Evolutionary conservation across 64 coral and sea anemone genomes (phyloP), one percentile per base, ranked within the genome.

Genomic region (Platygyra sinensis): DNA sequence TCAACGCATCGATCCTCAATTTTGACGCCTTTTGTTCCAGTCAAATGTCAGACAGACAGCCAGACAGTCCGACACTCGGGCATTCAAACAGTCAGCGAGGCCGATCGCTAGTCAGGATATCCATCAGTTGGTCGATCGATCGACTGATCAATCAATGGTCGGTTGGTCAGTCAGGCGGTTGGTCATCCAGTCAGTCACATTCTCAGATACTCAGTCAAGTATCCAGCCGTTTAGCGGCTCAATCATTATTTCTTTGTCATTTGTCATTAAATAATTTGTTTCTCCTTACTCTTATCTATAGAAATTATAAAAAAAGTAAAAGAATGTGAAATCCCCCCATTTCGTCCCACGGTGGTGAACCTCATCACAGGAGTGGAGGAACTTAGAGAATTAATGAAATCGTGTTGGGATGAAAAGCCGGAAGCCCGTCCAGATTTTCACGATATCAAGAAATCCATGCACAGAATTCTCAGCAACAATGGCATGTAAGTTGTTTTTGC

Each of bases 391-490:
- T 46, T 99, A 46, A 95, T 95, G 90, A 99, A 99, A 74, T 82
- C 78, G 62, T 93, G 94, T 74, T 99, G 96, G 96, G 86, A 80
- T 12, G 96, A 99, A 73, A 82, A 90, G 13, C 91, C 91, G 6
- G 94, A 99, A 27, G 32, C 71, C 19, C 89, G 96, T 33, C 96
- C 94, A 49, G 88, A 93, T 22, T 99, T 99, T 51, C 64, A 90
- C 50, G 96, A 99, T 52, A 95, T 99, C 75, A 99, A 89, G 83
- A 99, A 99, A 89, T 87, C 86, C 49, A 95, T 99, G 91, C 67
- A 99, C 64, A 95, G 81, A 81, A 89, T 99, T 32, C 86, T 99
- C n/a, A 88, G 83, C 20, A 99, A 95, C 62, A 95, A 81, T 88
- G 91, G 94, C 76, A 95, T 99, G 96, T 99, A 95, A 96, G 94